A percentile compares a stretch with the other conserved stretches of the same genome.
Conservation (phyloP, 1,140 invertebrate genomes). For the Vollenhovia emeryi region DNA sequence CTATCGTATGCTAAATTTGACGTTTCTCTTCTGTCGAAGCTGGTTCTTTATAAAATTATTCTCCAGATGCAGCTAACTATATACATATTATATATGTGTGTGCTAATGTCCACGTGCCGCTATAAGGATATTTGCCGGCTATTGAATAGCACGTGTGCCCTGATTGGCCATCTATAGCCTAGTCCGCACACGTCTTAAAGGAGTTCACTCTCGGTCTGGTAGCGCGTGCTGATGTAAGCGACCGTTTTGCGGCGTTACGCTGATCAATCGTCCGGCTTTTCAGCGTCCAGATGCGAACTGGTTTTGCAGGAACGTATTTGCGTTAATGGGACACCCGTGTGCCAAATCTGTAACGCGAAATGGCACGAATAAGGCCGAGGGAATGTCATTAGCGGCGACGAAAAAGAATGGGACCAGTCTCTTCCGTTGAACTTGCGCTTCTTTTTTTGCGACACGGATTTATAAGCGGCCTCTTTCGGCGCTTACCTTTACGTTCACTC, state of each 20-base stretch:
- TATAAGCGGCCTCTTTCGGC: not conserved
- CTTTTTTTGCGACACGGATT: not conserved
- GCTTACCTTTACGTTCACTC: not conserved
- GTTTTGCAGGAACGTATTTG: slow-evolving; percentile 65
- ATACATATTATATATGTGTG: not conserved
- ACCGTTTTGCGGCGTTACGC: slow-evolving; percentile 64
- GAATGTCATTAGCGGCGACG: slow-evolving; percentile 14
- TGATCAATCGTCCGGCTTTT: slow-evolving; percentile 70
- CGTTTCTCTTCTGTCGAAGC: not conserved
- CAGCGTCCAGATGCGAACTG: slow-evolving; percentile 65
- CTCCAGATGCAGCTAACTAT: not conserved
- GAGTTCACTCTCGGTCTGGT: slow-evolving; percentile 51
- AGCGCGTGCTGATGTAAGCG: slow-evolving; percentile 69
- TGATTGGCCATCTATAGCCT: slow-evolving; percentile 34
- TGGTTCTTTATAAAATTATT: not conserved
- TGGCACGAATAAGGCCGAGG: not conserved
- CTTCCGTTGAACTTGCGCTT: not conserved
- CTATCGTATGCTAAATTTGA: not conserved
- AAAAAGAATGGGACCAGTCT: slow-evolving; percentile 3
- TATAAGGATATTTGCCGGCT: slow-evolving; percentile 77
- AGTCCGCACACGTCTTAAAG: slow-evolving; percentile 56
- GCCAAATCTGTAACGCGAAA: slow-evolving; percentile 58
- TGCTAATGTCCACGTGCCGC: slow-evolving; percentile 29
- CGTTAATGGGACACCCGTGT: slow-evolving; percentile 64
- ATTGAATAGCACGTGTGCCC: slow-evolving; percentile 68